Evolutionary conservation across 2,113 vertebrate genomes (phyloP).

Genomic region (Xiphophorus couchianus): DNA sequence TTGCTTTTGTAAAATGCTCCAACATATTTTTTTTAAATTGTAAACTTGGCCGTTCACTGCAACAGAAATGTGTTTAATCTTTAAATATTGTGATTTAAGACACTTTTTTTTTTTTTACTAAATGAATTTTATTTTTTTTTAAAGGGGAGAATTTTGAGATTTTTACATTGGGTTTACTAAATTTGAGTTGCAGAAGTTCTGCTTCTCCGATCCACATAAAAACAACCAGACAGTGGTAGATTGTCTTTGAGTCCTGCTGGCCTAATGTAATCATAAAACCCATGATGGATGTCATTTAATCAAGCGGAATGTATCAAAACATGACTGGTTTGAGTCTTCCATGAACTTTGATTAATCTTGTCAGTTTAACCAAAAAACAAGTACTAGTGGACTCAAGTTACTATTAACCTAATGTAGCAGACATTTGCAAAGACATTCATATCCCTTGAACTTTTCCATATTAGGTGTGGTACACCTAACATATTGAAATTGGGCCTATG

Average conservation of each 20-base stretch:
- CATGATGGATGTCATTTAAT: constrained; percentile 16
- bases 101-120: no score
- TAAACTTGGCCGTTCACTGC: no score
- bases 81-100: no score
- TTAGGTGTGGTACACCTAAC: no score
- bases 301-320: constrained; percentile 5
- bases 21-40: no score
- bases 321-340: not conserved
- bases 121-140: not conserved
- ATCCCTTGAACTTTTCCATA: no score
- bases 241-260: constrained; percentile 17
- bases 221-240: constrained; percentile 19
- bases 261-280: constrained; percentile 27
- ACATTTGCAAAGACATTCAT: no score
- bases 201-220: constrained; percentile 1
- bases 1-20: no score
- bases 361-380: not conserved
- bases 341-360: not conserved
- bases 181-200: not conserved
- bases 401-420: no score
- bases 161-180: not conserved
- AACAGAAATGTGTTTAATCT: no score
- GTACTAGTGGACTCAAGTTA: no score
- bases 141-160: not conserved
- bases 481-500: no score